A percentile compares a stretch with the other conserved stretches of the same genome.
Conservation (phyloP, 2,113 vertebrate species). For the Glaucomys volans region DNA sequence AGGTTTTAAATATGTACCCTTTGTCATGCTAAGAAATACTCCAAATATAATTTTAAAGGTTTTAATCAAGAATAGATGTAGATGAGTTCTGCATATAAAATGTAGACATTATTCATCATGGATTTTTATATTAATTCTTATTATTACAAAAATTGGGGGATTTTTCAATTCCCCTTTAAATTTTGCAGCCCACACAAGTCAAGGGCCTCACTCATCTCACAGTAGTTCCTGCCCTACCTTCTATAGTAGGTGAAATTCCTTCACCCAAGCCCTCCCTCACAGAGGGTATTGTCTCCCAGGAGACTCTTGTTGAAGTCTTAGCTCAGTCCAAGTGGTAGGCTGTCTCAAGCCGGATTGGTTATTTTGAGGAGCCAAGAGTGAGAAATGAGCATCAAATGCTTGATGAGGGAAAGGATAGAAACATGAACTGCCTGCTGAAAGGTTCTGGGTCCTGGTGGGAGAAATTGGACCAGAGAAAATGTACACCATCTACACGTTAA, state of each 20-base stretch:
- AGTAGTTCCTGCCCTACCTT: not conserved
- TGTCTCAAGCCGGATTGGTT: not conserved
- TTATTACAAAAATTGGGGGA: not conserved
- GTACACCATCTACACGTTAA: fast-evolving
- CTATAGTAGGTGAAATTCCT: not conserved
- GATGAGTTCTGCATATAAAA: not conserved
- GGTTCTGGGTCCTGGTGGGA: not conserved
- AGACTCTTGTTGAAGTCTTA: not conserved
- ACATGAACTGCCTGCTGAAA: not conserved
- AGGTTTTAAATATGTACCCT: not conserved
- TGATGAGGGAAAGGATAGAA: not conserved
- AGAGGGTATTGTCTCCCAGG: fast-evolving
- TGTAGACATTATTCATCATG: not conserved
- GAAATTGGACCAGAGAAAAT: not conserved
- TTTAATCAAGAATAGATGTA: conserved; percentile 13
- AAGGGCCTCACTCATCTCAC: not conserved
- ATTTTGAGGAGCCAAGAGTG: not conserved
- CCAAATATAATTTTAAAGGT: not conserved
- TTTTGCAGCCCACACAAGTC: not conserved
- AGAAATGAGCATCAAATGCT: not conserved
- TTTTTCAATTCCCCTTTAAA: not conserved
- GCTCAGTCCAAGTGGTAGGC: not conserved
- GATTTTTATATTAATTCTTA: not conserved
- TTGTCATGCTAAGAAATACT: not conserved
- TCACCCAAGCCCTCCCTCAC: not conserved